phyloP scores from a whole-genome alignment of 2,113 vertebrate genomes.

The Pithys albifrons region DNA sequence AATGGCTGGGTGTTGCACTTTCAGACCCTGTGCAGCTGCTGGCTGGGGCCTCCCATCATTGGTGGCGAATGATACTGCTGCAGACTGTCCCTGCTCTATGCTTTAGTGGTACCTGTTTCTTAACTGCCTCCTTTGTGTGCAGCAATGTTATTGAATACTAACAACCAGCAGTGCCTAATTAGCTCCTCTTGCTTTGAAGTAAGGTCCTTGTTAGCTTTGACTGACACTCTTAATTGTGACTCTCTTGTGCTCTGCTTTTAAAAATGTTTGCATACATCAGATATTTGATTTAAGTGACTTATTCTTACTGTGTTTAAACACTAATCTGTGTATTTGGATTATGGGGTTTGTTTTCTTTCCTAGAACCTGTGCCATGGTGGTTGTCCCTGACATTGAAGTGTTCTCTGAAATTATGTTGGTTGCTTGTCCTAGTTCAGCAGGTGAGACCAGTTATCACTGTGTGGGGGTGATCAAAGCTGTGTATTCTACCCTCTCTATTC shows the following conservation, averaged over 20 bases:
- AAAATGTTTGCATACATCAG: slow-evolving; percentile 48
- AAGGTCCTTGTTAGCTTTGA: slow-evolving; percentile 44
- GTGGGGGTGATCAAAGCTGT: too few relatives aligned
- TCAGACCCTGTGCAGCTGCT: background rate
- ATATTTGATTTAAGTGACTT: slow-evolving; percentile 23
- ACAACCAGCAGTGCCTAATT: slow-evolving; percentile 31
- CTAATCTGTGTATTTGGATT: background rate
- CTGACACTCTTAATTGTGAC: slow-evolving; percentile 56
- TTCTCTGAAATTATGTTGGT: slow-evolving; percentile 89
- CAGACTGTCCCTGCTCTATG: background rate
- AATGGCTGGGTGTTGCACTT: background rate
- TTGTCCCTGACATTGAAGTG: slow-evolving; percentile 82
- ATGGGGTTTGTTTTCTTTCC: background rate
- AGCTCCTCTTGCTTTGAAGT: slow-evolving; percentile 29
- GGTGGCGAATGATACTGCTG: background rate
- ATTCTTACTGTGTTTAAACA: slow-evolving; percentile 4
- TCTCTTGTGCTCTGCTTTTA: slow-evolving; percentile 18
- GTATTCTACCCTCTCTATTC: too few relatives aligned
- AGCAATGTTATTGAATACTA: background rate
- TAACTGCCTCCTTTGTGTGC: background rate
- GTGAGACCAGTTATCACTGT: too few relatives aligned
- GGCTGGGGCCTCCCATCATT: background rate
- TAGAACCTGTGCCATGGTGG: slow-evolving; percentile 86
- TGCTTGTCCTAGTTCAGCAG: background rate
- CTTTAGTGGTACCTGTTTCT: background rate